Evolutionary conservation across 2,888 invertebrate species (phyloP).

Genomic region (Biston stratarius): DNA sequence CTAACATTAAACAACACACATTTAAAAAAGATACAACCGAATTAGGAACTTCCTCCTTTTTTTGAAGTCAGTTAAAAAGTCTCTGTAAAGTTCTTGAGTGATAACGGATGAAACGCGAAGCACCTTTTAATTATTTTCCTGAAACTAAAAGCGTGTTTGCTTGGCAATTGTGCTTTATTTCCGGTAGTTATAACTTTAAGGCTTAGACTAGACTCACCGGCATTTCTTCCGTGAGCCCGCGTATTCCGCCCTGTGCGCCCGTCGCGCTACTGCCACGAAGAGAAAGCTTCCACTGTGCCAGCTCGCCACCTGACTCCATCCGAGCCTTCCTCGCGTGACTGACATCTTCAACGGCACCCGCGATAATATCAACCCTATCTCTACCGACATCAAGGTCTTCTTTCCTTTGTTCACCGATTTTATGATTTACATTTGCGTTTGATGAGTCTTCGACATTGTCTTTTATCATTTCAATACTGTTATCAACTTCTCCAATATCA

Average conservation of each 20-base stretch:
- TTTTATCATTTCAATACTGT: conserved; percentile 69
- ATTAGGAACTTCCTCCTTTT: too few relatives aligned
- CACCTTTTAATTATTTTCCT: too few relatives aligned
- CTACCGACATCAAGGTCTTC: conserved; percentile 49
- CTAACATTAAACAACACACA: too few relatives aligned
- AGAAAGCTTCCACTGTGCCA: conserved; percentile 78
- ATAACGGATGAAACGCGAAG: too few relatives aligned
- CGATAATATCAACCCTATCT: conserved; percentile 61
- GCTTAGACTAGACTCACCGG: conserved; percentile 70
- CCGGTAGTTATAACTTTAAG: conserved; percentile 24
- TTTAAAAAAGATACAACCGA: too few relatives aligned
- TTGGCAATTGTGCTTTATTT: conserved; percentile 9
- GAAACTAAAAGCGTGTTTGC: not conserved
- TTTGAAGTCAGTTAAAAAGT: too few relatives aligned
- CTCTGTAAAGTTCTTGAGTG: too few relatives aligned
- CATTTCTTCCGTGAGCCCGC: conserved; percentile 72
- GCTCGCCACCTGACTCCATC: conserved; percentile 80
- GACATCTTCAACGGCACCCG: conserved; percentile 60
- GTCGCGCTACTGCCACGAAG: conserved; percentile 78
- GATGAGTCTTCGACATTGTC: conserved; percentile 79
- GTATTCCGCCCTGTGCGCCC: conserved; percentile 72
- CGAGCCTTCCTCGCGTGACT: conserved; percentile 80
- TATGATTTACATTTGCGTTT: conserved; percentile 76
- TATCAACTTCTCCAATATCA: conserved; percentile 61
- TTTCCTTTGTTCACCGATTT: conserved; percentile 48